Base-by-base conservation (phyloP, 2,113 vertebrate species). In the Alethe diademata region DNA sequence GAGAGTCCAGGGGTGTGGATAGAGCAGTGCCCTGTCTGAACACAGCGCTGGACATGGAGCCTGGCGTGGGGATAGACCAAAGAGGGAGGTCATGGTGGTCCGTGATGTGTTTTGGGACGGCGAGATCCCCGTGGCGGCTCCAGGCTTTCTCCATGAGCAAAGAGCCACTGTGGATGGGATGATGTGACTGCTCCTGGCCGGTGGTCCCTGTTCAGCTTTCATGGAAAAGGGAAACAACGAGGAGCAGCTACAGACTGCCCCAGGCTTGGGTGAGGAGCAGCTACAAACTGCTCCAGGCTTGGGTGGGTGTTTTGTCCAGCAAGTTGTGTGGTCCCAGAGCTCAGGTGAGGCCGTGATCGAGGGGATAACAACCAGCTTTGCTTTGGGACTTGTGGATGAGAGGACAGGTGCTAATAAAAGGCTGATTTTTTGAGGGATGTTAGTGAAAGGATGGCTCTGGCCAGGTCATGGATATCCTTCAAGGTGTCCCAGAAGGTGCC, bases 41-140 rank as follows among this genome's bases (percentile, higher is more conserved):
- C 2, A 0, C 0, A 1, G 43, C 28, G 0, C 48, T 3, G 20
- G 29, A 5, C 50, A 16, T 2, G 0, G 36, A 36, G 6, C 35
- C 42, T 17, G 50, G 5, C 0, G 33, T 3, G 3, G 25, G 15
- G 12, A 11, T 9, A 8, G 5, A 2, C 5, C 2, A 33, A 19
- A 42, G 17, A 38, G n/a, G 15, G 18, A 19, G n/a, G 6, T 12
- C 0, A 1, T 3, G 22, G 11, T 7, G 22, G 6, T 16, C 25
- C 8, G 0, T 1, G 11, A 8, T 1, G 35, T 3, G 5, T 64
- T 66, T 61, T 4, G 43, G 62, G 58, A 19, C 19, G 19, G 48
- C 0, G 1, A 48, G 12, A 14, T 18, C 16, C 50, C 20, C 14
- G 2, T 0, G 16, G 56, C 47, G 47, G 48, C 62, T 50, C 38